Percentiles rank a stretch among this genome's conserved stretches.
These are phyloP conservation scores for Geopemphigus sp. DNA, from an alignment of 1,140 invertebrate species.

Conservation along the genomic window DNA sequence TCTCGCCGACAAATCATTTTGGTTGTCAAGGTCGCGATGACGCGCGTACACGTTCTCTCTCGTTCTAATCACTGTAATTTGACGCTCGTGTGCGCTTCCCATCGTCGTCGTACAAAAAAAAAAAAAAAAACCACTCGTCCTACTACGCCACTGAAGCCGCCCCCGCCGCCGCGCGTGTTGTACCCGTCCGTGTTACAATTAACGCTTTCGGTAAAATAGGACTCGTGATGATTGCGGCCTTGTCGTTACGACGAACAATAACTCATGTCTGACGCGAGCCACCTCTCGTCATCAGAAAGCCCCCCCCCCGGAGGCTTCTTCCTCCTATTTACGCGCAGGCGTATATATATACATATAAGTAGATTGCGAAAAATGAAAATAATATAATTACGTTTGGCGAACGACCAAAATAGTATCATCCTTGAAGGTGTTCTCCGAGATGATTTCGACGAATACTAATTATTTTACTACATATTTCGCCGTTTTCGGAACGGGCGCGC, in stretches of 20 bases:
- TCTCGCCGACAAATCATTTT: conserved; percentile 30
- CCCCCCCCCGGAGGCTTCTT: conserved; percentile 36
- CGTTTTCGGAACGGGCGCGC: not conserved
- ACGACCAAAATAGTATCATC: conserved; percentile 33
- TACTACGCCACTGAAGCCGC: not conserved
- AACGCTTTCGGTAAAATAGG: conserved; percentile 32
- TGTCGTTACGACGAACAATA: conserved; percentile 17
- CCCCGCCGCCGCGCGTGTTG: not conserved
- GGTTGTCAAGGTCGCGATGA: conserved; percentile 14
- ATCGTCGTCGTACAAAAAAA: not conserved
- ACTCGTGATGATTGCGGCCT: conserved; percentile 45
- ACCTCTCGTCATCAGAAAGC: not conserved
- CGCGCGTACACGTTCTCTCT: not conserved
- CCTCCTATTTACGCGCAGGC: not conserved
- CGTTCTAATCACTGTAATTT: conserved; percentile 40
- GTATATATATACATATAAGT: not conserved
- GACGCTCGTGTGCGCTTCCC: conserved; percentile 20
- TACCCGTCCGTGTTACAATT: conserved; percentile 31
- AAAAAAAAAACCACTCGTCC: not conserved
- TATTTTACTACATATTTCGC: not conserved
- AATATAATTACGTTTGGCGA: conserved; percentile 16
- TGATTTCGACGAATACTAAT: conserved; percentile 19
- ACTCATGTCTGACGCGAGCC: conserved; percentile 3
- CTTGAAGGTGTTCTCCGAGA: conserved; percentile 20
- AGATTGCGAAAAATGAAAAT: not conserved